Conservation (phyloP, 2,113 vertebrate species). For the Lagopus leucura region DNA sequence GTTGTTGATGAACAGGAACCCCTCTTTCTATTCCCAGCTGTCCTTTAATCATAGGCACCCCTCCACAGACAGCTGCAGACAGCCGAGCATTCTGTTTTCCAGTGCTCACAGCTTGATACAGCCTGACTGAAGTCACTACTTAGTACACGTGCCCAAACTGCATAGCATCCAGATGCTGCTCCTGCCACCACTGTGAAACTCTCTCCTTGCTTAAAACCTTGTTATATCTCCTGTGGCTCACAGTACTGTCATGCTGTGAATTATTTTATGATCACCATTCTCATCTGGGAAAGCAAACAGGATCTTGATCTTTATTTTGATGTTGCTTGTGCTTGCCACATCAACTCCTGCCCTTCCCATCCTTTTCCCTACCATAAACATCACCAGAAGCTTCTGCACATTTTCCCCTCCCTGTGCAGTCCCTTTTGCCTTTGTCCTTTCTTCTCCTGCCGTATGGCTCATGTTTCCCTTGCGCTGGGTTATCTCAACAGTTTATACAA, state of each 20-base stretch:
- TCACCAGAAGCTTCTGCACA: not conserved
- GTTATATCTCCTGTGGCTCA: not conserved
- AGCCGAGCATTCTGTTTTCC: not conserved
- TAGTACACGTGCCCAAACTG: not conserved
- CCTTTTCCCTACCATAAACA: not conserved
- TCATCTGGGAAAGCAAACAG: not conserved
- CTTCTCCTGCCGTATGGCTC: not conserved
- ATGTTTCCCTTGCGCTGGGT: not conserved
- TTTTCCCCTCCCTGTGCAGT: not conserved
- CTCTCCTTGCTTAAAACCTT: accelerated
- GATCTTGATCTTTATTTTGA: slow-evolving; percentile 5
- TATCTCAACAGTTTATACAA: slow-evolving; percentile 33
- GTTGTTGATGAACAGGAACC: not conserved
- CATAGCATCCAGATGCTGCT: too few species aligned
- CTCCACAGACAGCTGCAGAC: not conserved
- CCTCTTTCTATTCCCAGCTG: not conserved
- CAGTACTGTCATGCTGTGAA: not conserved
- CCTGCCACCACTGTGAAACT: not conserved
- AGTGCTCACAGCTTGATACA: not conserved
- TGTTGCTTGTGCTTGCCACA: not conserved
- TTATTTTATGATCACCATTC: not conserved
- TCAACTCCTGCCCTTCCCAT: not conserved
- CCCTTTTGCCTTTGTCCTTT: not conserved
- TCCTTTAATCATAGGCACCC: not conserved
- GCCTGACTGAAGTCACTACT: not conserved